A percentile compares a stretch with the other conserved stretches of the same genome.
These are phyloP conservation scores for Panopea generosa DNA, from an alignment of 2,888 invertebrate genomes.

Conservation along the genomic window DNA sequence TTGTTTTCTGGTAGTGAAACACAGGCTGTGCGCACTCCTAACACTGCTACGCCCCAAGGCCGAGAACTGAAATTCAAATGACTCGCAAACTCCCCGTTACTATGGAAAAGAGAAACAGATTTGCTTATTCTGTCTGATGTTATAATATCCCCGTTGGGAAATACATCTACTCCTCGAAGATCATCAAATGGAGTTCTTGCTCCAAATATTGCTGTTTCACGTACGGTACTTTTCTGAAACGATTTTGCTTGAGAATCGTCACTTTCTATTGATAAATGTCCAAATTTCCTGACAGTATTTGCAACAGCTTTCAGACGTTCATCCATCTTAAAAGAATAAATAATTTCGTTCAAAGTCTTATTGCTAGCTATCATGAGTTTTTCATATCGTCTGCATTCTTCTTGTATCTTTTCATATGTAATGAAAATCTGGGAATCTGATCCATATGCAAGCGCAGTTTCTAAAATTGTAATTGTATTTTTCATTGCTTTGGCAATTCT, in stretches of 20 bases:
- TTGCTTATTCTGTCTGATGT: slow-evolving; percentile 47
- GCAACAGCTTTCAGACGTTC: slow-evolving; percentile 42
- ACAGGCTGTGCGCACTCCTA: slow-evolving; percentile 41
- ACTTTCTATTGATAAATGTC: slow-evolving; percentile 41
- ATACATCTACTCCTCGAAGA: slow-evolving; percentile 43
- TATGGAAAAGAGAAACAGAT: slow-evolving; percentile 44
- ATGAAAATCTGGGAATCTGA: slow-evolving; percentile 48
- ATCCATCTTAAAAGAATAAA: slow-evolving; percentile 47
- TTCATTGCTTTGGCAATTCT: slow-evolving; percentile 29
- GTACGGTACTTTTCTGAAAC: slow-evolving; percentile 24
- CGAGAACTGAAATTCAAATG: slow-evolving; percentile 43
- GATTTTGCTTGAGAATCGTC: slow-evolving; percentile 14
- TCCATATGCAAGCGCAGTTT: slow-evolving; percentile 37
- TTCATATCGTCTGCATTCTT: slow-evolving; percentile 46
- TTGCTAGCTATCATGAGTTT: slow-evolving; percentile 24
- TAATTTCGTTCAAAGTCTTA: slow-evolving; percentile 30
- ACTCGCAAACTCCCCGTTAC: slow-evolving; percentile 46
- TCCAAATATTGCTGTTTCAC: slow-evolving; percentile 45
- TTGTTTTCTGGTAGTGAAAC: slow-evolving; percentile 41
- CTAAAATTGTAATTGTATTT: slow-evolving; percentile 36
- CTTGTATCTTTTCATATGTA: slow-evolving; percentile 43
- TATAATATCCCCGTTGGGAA: slow-evolving; percentile 49
- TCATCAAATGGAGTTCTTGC: slow-evolving; percentile 47
- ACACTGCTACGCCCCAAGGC: slow-evolving; percentile 49
- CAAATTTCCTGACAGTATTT: slow-evolving; percentile 48